These are phyloP conservation scores for Sinhomidia bicolor DNA, from an alignment of 2,888 invertebrate genomes.

Conservation along the genomic window DNA sequence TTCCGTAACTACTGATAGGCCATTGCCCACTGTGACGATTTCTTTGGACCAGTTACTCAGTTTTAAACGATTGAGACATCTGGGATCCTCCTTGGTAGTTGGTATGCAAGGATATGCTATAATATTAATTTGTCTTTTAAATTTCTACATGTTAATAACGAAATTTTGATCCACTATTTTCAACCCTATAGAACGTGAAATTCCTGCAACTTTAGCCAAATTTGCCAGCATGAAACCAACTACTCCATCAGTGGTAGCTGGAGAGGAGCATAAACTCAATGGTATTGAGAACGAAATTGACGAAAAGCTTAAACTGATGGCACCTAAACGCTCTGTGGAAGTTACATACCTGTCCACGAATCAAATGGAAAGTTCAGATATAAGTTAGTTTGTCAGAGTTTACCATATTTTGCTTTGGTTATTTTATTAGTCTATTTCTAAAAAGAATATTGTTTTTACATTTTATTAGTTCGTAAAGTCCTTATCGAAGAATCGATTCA, in stretches of 20 bases:
- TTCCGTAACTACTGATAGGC: neutral
- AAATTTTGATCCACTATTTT: too few relatives aligned
- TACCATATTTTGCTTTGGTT: neutral
- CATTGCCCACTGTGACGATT: constrained; percentile 23
- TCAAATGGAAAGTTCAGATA: neutral
- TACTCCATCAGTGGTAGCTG: neutral
- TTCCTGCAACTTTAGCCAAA: neutral
- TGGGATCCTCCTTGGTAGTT: neutral
- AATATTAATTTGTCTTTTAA: neutral
- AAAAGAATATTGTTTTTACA: neutral
- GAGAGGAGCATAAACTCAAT: neutral
- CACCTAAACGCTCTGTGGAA: neutral
- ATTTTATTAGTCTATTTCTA: too few relatives aligned
- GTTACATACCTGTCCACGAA: neutral
- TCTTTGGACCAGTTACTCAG: constrained; percentile 32
- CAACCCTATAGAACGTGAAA: neutral
- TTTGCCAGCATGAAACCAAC: neutral
- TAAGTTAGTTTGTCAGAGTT: neutral
- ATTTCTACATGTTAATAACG: too few relatives aligned
- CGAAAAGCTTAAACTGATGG: neutral
- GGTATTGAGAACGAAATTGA: neutral
- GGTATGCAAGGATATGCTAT: neutral
- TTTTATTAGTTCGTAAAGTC: neutral
- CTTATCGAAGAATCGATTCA: neutral
- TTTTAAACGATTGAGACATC: neutral